Base-by-base conservation (phyloP, 1,140 invertebrate species). In the Panulirus ornatus region DNA sequence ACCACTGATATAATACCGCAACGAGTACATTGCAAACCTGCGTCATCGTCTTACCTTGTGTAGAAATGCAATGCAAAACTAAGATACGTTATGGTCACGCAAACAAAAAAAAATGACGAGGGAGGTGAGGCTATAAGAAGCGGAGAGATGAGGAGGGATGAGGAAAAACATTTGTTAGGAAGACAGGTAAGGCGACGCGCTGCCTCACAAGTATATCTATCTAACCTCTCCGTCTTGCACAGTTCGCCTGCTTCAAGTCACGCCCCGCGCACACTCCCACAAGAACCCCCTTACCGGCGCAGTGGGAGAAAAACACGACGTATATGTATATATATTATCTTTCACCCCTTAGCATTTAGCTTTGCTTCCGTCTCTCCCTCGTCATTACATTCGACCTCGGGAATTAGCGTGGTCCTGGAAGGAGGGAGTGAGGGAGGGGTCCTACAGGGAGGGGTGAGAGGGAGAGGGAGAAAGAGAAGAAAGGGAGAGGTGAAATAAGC, bases 401-500 rank as follows among this genome's bases (percentile, higher is more conserved):
- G n/a, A n/a, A n/a, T n/a, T n/a, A n/a, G n/a, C n/a, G n/a, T n/a
- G n/a, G n/a, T n/a, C n/a, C n/a, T n/a, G n/a, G n/a, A n/a, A n/a
- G n/a, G n/a, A n/a, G n/a, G n/a, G n/a, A n/a, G n/a, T n/a, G 22
- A 63, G 58, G 2, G 34, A 83, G 47, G 36, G 42, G 22, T 22
- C n/a, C n/a, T n/a, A n/a, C n/a, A n/a, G n/a, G n/a, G n/a, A n/a
- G n/a, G n/a, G n/a, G n/a, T n/a, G n/a, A 63, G 14, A 63, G 5
- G 27, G 36, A 63, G 47, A 83, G 54, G 1, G 30, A 83, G 1
- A 54, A n/a, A 8, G 27, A 38, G 30, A 11, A 42, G 34, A 42
- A 27, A 22, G 44, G 75, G 78, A 79, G 84, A 40, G 88, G 84
- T 34, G 71, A 79, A 34, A 87, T 38, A 34, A 27, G 40, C 44